Percentiles rank a stretch among this genome's conserved stretches.
phyloP scores from a whole-genome alignment of 2,888 invertebrate species.

The Oxystoma pomonae region DNA sequence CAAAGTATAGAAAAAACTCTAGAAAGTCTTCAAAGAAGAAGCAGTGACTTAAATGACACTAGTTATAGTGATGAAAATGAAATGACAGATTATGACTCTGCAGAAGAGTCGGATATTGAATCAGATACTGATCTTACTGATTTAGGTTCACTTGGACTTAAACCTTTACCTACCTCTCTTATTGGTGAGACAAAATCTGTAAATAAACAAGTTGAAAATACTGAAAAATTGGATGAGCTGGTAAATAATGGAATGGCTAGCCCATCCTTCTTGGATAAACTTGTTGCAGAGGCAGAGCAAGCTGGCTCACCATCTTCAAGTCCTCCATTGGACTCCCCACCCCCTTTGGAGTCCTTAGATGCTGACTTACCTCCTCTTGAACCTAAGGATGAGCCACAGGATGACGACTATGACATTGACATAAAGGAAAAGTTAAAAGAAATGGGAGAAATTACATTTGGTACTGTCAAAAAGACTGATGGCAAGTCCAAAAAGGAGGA shows the following conservation, averaged over 20 bases:
- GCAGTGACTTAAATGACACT: conserved; percentile 29
- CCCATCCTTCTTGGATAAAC: conserved; percentile 43
- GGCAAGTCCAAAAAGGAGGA: conserved; percentile 43
- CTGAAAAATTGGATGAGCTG: conserved; percentile 36
- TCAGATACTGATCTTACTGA: conserved; percentile 48
- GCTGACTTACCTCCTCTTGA: conserved; percentile 13
- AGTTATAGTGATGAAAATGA: conserved; percentile 42
- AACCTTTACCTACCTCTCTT: not conserved
- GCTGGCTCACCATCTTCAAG: conserved; percentile 16
- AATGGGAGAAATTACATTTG: conserved; percentile 54
- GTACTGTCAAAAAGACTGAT: conserved; percentile 48
- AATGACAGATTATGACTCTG: conserved; percentile 43
- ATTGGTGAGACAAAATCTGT: conserved; percentile 1
- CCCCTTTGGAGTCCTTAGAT: not conserved
- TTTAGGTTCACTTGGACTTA: conserved; percentile 28
- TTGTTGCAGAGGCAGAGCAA: conserved; percentile 38
- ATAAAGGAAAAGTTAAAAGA: conserved; percentile 60
- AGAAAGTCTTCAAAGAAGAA: conserved; percentile 22
- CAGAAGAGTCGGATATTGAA: conserved; percentile 39
- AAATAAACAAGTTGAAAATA: conserved; percentile 4
- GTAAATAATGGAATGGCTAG: conserved; percentile 43
- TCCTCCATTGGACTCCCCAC: not conserved
- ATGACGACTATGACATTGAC: conserved; percentile 53
- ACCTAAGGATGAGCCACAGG: conserved; percentile 29
- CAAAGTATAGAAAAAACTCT: not conserved